Percentiles rank a stretch among this genome's conserved stretches.
Evolutionary conservation across 2,888 invertebrate genomes (phyloP).

Genomic region (Cotesia congregata): DNA sequence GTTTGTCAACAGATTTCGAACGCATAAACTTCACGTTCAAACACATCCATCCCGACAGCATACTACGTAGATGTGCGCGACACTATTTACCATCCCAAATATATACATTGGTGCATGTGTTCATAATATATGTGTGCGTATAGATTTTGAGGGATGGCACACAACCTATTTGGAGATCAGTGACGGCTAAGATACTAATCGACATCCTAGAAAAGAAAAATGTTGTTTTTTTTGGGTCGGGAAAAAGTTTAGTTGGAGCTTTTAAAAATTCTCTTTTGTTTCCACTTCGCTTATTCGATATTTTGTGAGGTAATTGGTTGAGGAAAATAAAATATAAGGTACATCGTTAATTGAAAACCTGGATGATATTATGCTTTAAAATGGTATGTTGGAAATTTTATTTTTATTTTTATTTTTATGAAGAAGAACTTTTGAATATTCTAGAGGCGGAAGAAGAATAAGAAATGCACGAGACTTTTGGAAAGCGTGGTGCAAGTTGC

Average conservation of each 20-base stretch:
- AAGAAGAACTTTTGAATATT: neutral
- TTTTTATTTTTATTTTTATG: neutral
- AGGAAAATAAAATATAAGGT: no score
- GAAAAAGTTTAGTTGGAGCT: neutral
- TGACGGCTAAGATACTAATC: neutral
- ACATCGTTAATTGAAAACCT: no score
- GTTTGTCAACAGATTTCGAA: conserved; percentile 30
- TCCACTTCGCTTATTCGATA: neutral
- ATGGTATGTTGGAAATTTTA: neutral
- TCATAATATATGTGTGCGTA: neutral
- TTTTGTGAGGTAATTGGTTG: neutral
- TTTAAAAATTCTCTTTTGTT: neutral
- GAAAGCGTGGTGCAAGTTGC: neutral
- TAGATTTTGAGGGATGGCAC: neutral
- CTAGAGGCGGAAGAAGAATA: neutral
- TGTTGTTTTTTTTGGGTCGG: neutral
- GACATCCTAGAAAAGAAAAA: neutral
- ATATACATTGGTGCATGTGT: neutral
- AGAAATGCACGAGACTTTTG: neutral
- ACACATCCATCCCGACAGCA: neutral
- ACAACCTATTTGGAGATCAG: neutral
- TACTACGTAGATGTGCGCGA: neutral
- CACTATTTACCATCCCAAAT: neutral
- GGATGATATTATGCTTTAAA: no score
- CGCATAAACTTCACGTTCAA: conserved; percentile 2